phyloP scores from a whole-genome alignment of 2,113 vertebrate species.

The Hydropotes inermis region DNA sequence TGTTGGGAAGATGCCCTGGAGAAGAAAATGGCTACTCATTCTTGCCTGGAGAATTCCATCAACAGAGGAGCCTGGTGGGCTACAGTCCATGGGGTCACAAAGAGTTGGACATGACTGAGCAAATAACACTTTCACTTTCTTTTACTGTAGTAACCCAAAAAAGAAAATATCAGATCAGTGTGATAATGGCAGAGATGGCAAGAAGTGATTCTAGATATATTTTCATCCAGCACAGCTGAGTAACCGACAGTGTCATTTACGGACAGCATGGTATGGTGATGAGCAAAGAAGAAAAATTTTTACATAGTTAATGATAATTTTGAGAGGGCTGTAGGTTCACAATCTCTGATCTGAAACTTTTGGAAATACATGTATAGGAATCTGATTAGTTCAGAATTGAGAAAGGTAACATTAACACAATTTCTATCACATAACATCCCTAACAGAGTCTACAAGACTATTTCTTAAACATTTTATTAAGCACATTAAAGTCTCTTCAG shows the following conservation, averaged over 20 bases:
- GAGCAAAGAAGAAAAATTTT: not conserved
- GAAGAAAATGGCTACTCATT: not conserved
- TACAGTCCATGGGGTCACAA: not conserved
- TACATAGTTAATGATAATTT: not conserved
- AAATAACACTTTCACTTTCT: not conserved
- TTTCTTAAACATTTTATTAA: not conserved
- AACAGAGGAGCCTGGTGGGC: not conserved
- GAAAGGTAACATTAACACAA: not conserved
- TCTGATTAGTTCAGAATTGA: not conserved
- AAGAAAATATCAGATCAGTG: not conserved
- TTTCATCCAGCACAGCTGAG: not conserved
- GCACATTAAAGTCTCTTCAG: not conserved
- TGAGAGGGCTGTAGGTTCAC: not conserved
- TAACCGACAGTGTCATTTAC: not conserved
- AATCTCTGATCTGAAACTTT: not conserved
- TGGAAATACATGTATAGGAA: not conserved
- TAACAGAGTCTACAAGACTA: not conserved
- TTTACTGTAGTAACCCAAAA: not conserved
- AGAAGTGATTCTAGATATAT: not conserved
- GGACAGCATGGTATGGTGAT: not conserved
- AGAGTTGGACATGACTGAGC: not conserved
- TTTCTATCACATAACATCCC: not conserved
- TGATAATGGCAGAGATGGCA: not conserved
- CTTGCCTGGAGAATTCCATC: not conserved
- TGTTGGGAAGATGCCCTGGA: not conserved